Conservation (phyloP, 2,888 invertebrate species). For the Microctonus hyperodae region DNA sequence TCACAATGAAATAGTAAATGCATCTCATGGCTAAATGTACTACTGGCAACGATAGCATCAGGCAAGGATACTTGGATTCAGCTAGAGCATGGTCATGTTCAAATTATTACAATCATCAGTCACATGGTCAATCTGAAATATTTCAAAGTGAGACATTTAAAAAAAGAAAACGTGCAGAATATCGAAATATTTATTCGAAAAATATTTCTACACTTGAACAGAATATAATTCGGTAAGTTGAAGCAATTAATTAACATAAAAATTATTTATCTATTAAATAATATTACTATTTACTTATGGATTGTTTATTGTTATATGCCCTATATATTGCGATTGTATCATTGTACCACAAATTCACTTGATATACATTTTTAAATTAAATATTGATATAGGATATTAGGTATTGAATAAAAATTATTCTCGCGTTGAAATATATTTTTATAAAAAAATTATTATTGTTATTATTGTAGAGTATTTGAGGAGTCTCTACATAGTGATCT, state of each 20-base stretch:
- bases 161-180: slow-evolving; percentile 46
- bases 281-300: not conserved
- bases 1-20: slow-evolving; percentile 56
- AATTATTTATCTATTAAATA: not conserved
- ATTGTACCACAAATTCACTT: not conserved
- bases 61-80: slow-evolving; percentile 57
- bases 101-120: slow-evolving; percentile 43
- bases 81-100: slow-evolving; percentile 47
- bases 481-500: slow-evolving; percentile 70
- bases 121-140: slow-evolving; percentile 40
- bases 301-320: not conserved
- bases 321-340: not conserved
- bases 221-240: slow-evolving; percentile 52
- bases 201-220: slow-evolving; percentile 49
- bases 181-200: slow-evolving; percentile 43
- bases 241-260: too few relatives aligned
- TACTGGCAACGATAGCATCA: slow-evolving; percentile 47
- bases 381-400: not conserved
- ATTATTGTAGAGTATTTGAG: slow-evolving; percentile 68
- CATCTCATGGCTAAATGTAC: slow-evolving; percentile 61
- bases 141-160: slow-evolving; percentile 49
- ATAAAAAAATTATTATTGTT: slow-evolving; percentile 45
- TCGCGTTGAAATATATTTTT: slow-evolving; percentile 11
- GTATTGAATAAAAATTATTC: slow-evolving; percentile 14
- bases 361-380: not conserved